phyloP scores from a whole-genome alignment of 92 coral and sea anemone genomes.

The Parazoanthus atlanticus region DNA sequence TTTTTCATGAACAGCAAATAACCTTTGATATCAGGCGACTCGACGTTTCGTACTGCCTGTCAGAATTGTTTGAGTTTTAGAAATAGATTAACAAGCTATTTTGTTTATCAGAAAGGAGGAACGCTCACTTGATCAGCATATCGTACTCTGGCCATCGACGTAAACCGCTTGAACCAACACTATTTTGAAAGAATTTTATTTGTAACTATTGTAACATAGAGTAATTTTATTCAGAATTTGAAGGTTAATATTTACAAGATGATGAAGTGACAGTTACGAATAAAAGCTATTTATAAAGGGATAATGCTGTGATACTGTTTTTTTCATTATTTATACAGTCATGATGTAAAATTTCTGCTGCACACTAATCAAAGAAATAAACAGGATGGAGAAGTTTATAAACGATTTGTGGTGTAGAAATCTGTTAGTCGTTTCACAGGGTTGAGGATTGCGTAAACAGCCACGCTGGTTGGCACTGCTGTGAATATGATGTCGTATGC shows the following conservation, averaged over 20 bases:
- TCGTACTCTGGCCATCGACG: neutral
- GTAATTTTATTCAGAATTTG: conserved; percentile 23
- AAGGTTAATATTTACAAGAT: conserved; percentile 25
- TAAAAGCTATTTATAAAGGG: conserved; percentile 38
- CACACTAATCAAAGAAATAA: neutral
- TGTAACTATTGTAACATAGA: conserved; percentile 37
- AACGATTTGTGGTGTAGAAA: neutral
- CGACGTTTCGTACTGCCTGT: neutral
- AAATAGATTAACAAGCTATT: too few species aligned
- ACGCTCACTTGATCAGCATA: neutral
- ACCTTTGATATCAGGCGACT: neutral
- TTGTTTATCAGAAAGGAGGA: too few species aligned
- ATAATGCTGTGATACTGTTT: conserved; percentile 4
- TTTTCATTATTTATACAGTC: neutral
- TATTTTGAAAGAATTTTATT: conserved; percentile 5
- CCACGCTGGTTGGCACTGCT: too few species aligned
- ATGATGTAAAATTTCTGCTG: conserved; percentile 8
- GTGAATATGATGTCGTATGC: too few species aligned
- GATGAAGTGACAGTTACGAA: conserved; percentile 20
- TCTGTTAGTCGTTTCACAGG: neutral
- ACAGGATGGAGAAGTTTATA: neutral
- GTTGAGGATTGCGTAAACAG: too few species aligned
- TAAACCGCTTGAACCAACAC: neutral
- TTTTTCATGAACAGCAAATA: neutral
- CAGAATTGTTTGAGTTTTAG: too few species aligned